phyloP scores from a whole-genome alignment of 2,888 invertebrate species.

The Spisula subtruncata region DNA sequence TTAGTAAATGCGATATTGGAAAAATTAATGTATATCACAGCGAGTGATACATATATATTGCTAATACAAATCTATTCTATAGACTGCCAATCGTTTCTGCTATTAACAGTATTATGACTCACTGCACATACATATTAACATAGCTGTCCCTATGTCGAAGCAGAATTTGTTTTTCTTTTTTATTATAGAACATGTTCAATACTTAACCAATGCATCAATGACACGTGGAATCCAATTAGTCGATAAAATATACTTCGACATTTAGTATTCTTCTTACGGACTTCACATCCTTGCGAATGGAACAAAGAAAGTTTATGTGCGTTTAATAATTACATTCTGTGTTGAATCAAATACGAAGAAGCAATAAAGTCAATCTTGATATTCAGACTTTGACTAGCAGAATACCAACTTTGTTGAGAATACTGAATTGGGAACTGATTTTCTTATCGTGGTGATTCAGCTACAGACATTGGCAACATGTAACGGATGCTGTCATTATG shows the following conservation, averaged over 20 bases:
- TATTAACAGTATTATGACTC: too few relatives aligned
- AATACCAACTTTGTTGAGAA: background rate
- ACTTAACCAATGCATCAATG: too few relatives aligned
- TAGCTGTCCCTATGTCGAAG: too few relatives aligned
- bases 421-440: background rate
- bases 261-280: background rate
- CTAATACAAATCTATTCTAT: too few relatives aligned
- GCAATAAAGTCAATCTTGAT: background rate
- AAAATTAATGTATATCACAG: too few relatives aligned
- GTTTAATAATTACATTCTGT: slow-evolving; percentile 1
- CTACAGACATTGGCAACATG: background rate
- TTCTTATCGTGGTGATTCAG: background rate
- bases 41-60: too few relatives aligned
- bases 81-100: too few relatives aligned
- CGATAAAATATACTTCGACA: background rate
- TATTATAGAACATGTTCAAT: too few relatives aligned
- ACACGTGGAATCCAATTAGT: too few relatives aligned
- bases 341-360: background rate
- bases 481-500: background rate
- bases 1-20: too few relatives aligned
- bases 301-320: background rate
- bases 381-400: background rate
- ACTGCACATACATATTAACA: too few relatives aligned
- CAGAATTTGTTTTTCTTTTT: too few relatives aligned
- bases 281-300: background rate